Evolutionary conservation across 2,797 vertebrate genomes (phyloP).

Genomic region (Cottoperca gobio): DNA sequence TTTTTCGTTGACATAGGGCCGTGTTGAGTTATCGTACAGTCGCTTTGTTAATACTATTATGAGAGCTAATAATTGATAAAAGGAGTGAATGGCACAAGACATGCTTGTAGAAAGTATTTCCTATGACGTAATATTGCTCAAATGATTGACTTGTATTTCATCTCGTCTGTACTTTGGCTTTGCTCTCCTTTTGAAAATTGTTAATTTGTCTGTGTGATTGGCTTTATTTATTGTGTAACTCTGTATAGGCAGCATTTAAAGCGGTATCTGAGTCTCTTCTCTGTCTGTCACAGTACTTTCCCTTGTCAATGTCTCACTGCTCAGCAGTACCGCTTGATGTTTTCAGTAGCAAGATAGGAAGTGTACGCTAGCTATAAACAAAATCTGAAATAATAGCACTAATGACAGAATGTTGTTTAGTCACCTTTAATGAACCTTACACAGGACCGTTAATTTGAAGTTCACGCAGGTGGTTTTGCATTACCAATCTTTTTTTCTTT

Average conservation of each 20-base stretch:
- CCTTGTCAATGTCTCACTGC: neutral
- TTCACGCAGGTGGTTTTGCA: conserved; percentile 6
- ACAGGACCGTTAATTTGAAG: neutral
- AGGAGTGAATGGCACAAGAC: conserved; percentile 22
- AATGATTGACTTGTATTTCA: neutral
- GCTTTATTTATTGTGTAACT: conserved; percentile 5
- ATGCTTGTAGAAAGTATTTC: conserved; percentile 17
- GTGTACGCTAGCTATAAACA: neutral
- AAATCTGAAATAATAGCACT: neutral
- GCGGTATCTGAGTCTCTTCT: neutral
- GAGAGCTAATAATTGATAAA: conserved; percentile 43
- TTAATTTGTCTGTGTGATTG: conserved; percentile 1
- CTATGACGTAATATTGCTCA: conserved; percentile 26
- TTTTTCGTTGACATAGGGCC: conserved; percentile 42
- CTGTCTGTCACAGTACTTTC: neutral
- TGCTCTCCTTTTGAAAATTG: neutral
- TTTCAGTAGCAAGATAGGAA: neutral
- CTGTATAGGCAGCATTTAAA: neutral
- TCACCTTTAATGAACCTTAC: conserved; percentile 3
- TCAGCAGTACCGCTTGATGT: neutral
- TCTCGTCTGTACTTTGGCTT: neutral
- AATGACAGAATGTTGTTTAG: neutral
- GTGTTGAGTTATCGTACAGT: conserved; percentile 30
- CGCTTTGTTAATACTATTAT: conserved; percentile 47
- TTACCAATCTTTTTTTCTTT: neutral